Evolutionary conservation across 2,113 vertebrate genomes (phyloP).

Genomic region (Hippopotamus amphibius): DNA sequence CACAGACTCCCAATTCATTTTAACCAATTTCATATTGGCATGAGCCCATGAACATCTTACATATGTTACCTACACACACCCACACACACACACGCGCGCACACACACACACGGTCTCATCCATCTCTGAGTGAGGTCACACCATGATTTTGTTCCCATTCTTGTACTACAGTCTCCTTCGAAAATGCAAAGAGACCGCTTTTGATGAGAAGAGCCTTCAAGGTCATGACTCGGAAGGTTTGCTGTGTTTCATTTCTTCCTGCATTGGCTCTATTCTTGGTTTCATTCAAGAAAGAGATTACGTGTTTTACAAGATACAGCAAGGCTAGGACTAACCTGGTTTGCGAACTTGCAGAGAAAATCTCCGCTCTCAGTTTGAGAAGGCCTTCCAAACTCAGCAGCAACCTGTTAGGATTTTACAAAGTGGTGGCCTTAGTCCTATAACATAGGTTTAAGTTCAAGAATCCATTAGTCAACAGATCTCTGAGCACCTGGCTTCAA

Average conservation of each 20-base stretch:
- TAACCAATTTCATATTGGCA: not conserved
- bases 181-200: not conserved
- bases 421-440: slow-evolving; percentile 12
- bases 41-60: not conserved
- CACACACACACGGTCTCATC: not conserved
- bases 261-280: not conserved
- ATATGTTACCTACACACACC: not conserved
- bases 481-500: not conserved
- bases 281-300: not conserved
- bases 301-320: not conserved
- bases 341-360: not conserved
- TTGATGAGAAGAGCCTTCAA: not conserved
- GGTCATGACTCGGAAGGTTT: not conserved
- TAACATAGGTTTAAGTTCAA: not conserved
- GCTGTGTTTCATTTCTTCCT: not conserved
- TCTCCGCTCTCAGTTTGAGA: not conserved
- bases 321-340: slow-evolving; percentile 53
- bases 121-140: not conserved
- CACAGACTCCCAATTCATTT: not conserved
- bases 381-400: not conserved
- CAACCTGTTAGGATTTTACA: not conserved
- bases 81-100: not conserved
- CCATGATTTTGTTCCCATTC: not conserved
- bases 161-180: not conserved
- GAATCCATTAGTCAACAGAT: not conserved